A percentile compares a stretch with the other conserved stretches of the same genome.
Conservation (phyloP, 2,113 vertebrate genomes). For the Neofelis nebulosa region DNA sequence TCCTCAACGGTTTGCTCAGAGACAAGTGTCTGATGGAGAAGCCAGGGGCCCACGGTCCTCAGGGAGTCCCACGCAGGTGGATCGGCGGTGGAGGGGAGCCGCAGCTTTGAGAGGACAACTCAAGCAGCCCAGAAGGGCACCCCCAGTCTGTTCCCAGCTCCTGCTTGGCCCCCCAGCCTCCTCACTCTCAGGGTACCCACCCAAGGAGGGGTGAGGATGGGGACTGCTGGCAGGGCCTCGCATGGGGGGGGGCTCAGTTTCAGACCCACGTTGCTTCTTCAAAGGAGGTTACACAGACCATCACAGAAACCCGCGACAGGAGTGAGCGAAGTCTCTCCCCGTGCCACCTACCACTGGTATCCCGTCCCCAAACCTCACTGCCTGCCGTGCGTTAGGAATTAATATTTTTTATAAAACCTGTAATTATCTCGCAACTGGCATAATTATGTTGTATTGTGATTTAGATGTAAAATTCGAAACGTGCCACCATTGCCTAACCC, state of each 20-base stretch:
- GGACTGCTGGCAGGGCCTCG: accelerated
- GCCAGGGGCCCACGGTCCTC: neutral
- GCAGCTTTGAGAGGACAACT: neutral
- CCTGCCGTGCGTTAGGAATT: conserved; percentile 52
- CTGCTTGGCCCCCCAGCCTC: neutral
- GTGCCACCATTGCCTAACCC: conserved; percentile 15
- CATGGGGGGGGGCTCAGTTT: neutral
- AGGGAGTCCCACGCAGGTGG: accelerated
- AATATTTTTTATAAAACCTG: conserved; percentile 70
- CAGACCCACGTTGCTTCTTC: neutral
- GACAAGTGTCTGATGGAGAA: neutral
- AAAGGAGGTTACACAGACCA: neutral
- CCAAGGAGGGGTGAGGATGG: neutral
- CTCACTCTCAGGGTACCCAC: no score
- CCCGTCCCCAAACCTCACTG: neutral
- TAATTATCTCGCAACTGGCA: conserved; percentile 73
- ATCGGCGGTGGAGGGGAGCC: neutral
- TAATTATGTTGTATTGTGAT: conserved; percentile 68
- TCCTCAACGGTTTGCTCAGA: neutral
- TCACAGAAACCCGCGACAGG: neutral
- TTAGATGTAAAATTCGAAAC: conserved; percentile 65
- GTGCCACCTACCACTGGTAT: neutral
- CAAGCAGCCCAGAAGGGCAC: neutral
- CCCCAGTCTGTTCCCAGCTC: no score
- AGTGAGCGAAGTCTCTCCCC: neutral